Evolutionary conservation across 2,888 invertebrate genomes (phyloP).

Genomic region (Rhagonycha fulva): DNA sequence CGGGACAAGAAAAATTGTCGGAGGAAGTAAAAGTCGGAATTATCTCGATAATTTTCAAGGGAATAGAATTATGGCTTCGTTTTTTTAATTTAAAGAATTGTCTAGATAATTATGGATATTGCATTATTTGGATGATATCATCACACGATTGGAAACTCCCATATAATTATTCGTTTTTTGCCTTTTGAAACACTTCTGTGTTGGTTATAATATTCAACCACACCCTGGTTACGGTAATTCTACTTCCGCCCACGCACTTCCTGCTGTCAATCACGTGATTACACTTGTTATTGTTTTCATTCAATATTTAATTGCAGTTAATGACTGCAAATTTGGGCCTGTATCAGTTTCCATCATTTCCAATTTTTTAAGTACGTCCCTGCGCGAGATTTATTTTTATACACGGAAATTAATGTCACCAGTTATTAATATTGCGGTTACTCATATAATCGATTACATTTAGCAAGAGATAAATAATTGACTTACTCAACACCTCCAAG

Average conservation of each 20-base stretch:
- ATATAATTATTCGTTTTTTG: conserved; percentile 12
- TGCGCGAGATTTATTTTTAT: neutral
- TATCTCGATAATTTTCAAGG: neutral
- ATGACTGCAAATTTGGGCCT: neutral
- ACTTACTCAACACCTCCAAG: neutral
- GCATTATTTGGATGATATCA: neutral
- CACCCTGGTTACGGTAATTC: conserved; percentile 40
- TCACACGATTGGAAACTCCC: neutral
- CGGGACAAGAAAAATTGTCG: neutral
- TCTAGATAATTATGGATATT: neutral
- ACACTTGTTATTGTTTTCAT: conserved; percentile 28
- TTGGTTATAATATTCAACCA: conserved; percentile 20
- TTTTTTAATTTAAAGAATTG: neutral
- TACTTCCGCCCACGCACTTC: conserved; percentile 42
- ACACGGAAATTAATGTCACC: neutral
- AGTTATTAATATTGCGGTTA: conserved; percentile 11
- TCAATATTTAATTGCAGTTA: conserved; percentile 3
- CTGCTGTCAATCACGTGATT: conserved; percentile 33
- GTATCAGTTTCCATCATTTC: neutral
- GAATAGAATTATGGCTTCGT: neutral
- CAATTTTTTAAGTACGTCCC: neutral
- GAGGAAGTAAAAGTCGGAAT: neutral
- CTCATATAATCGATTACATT: conserved; percentile 8
- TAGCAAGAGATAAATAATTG: neutral
- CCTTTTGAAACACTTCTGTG: conserved; percentile 4